Conservation (phyloP, 1,140 invertebrate species). For the Apis mellifera region DNA sequence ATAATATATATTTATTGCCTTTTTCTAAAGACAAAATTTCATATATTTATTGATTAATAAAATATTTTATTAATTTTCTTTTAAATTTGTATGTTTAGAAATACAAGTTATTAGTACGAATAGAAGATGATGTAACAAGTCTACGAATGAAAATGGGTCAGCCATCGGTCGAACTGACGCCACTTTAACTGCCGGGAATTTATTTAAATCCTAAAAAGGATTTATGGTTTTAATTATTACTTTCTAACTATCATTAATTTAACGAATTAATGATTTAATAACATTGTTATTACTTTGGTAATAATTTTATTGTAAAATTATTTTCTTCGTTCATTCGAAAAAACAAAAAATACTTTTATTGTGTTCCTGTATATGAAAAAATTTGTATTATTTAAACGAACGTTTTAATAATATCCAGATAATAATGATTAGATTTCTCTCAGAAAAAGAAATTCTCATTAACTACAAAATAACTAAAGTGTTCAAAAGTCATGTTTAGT, state of each 20-base stretch:
- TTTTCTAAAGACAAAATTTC: neutral
- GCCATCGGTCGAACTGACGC: slow-evolving; percentile 58
- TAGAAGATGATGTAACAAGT: slow-evolving; percentile 88
- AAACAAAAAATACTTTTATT: neutral
- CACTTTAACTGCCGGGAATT: slow-evolving; percentile 49
- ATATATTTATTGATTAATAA: neutral
- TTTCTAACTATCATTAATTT: slow-evolving; percentile 31
- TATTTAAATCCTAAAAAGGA: neutral
- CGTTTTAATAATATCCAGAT: slow-evolving; percentile 1
- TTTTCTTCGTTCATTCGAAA: neutral
- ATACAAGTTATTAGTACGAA: slow-evolving; percentile 88
- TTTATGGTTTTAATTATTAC: slow-evolving; percentile 8
- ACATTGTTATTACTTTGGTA: neutral
- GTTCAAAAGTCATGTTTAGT: slow-evolving; percentile 39
- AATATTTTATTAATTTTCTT: neutral
- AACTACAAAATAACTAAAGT: slow-evolving; percentile 35
- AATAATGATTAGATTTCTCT: slow-evolving; percentile 16
- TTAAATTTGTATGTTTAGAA: slow-evolving; percentile 82
- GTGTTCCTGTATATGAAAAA: slow-evolving; percentile 28
- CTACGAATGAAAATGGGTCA: slow-evolving; percentile 84
- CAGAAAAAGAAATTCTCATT: neutral
- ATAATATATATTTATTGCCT: neutral
- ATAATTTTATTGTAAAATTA: slow-evolving; percentile 9
- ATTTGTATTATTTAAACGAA: slow-evolving; percentile 9
- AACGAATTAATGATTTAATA: neutral